Percentiles rank a stretch among this genome's conserved stretches.
Evolutionary conservation across 2,888 invertebrate genomes (phyloP).

Genomic region (Dendrolimus houi): DNA sequence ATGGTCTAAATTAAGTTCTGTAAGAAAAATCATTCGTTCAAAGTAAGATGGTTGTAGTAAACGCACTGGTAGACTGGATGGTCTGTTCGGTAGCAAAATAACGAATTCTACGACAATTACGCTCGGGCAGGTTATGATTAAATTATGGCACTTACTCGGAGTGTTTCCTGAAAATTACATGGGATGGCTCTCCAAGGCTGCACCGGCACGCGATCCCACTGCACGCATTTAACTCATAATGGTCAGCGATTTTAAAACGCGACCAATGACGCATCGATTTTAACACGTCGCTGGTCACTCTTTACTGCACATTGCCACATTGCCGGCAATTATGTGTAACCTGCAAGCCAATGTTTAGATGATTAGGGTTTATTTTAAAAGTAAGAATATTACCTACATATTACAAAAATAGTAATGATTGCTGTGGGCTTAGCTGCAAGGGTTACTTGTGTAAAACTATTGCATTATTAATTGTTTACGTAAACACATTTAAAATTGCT

Average conservation of each 20-base stretch:
- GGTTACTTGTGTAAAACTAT: background rate
- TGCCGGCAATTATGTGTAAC: conserved; percentile 22
- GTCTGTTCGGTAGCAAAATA: conserved; percentile 51
- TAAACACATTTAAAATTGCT: no score
- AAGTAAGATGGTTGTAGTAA: background rate
- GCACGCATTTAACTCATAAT: conserved; percentile 63
- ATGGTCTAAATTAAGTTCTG: background rate
- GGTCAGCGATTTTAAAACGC: conserved; percentile 49
- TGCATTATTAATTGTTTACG: no score
- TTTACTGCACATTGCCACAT: conserved; percentile 39
- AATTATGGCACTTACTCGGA: conserved; percentile 70
- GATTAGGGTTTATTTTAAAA: conserved; percentile 16
- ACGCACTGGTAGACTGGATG: background rate
- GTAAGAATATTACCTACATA: conserved; percentile 7
- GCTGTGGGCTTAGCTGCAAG: background rate
- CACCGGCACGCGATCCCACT: conserved; percentile 59
- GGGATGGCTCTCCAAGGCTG: conserved; percentile 72
- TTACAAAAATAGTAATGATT: background rate
- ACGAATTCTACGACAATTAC: conserved; percentile 68
- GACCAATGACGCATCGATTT: conserved; percentile 72
- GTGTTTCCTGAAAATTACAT: conserved; percentile 75
- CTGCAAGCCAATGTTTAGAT: conserved; percentile 13
- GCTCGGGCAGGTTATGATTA: conserved; percentile 68
- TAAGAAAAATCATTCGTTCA: no score
- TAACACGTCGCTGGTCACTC: conserved; percentile 52